phyloP scores from a whole-genome alignment of 2,888 invertebrate genomes.

The Amorpha juglandis region DNA sequence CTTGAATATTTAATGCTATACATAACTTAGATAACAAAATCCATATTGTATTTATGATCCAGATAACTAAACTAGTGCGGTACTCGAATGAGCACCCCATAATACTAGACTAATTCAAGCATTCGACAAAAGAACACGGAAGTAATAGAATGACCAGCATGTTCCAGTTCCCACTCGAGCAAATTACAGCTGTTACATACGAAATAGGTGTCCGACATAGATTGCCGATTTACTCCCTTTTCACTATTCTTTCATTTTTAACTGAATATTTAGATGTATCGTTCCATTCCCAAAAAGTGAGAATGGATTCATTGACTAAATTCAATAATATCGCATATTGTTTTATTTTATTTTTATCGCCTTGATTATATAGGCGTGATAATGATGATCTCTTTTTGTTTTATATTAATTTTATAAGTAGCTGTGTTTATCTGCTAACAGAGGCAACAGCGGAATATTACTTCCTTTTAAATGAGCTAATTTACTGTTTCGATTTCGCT shows the following conservation, averaged over 20 bases:
- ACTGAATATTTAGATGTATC: background rate
- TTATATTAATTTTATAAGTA: too few species aligned
- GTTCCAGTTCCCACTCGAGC: slow-evolving; percentile 48
- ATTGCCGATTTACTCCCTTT: slow-evolving; percentile 40
- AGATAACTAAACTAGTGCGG: background rate
- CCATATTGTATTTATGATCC: background rate
- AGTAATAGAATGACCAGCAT: slow-evolving; percentile 50
- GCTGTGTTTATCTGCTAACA: too few species aligned
- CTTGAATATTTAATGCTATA: background rate
- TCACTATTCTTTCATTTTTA: slow-evolving; percentile 35
- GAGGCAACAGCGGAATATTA: too few species aligned
- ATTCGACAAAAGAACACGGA: slow-evolving; percentile 32
- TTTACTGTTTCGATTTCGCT: too few species aligned
- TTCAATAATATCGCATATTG: background rate
- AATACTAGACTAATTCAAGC: slow-evolving; percentile 18
- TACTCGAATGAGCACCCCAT: slow-evolving; percentile 2
- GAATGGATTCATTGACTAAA: background rate
- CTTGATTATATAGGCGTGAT: too few species aligned
- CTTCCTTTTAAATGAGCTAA: too few species aligned
- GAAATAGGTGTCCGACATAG: slow-evolving; percentile 49
- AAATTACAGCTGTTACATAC: slow-evolving; percentile 52
- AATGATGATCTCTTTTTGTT: too few species aligned
- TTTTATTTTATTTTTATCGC: background rate
- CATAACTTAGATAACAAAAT: background rate
- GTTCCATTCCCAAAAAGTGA: background rate